Evolutionary conservation across 2,888 invertebrate genomes (phyloP).

Genomic region (Chouioia cunea): DNA sequence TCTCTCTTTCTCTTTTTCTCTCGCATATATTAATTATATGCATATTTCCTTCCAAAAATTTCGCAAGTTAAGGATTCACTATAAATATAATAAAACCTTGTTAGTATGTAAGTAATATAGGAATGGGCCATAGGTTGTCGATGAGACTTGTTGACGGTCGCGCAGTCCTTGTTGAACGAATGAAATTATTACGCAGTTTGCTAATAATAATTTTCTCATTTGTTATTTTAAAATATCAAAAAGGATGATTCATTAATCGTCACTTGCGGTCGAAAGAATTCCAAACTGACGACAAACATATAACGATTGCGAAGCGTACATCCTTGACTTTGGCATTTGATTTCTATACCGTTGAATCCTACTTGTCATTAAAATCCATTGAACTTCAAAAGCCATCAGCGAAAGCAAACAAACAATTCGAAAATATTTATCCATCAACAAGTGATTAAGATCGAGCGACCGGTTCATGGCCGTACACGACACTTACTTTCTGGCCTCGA

Average conservation of each 20-base stretch:
- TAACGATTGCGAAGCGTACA: too few relatives aligned
- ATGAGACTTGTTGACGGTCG: neutral
- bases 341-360: too few relatives aligned
- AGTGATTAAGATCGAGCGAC: too few relatives aligned
- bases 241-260: too few relatives aligned
- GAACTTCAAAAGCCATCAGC: neutral
- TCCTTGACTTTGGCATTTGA: slow-evolving; percentile 20
- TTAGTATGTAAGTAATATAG: neutral
- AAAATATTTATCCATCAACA: too few relatives aligned
- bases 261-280: too few relatives aligned
- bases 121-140: neutral
- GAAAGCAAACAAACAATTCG: neutral
- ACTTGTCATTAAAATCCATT: neutral
- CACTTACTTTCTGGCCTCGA: slow-evolving; percentile 6
- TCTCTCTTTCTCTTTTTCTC: too few relatives aligned
- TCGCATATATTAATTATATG: slow-evolving; percentile 21
- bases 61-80: neutral
- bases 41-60: slow-evolving; percentile 12
- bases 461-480: slow-evolving; percentile 24
- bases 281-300: too few relatives aligned
- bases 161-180: too few relatives aligned
- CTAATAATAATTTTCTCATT: too few relatives aligned
- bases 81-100: slow-evolving; percentile 13
- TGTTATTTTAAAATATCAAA: too few relatives aligned
- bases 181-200: too few relatives aligned